These are phyloP conservation scores for Apodemus sylvaticus DNA, from an alignment of 2,113 vertebrate species.

Conservation along the genomic window DNA sequence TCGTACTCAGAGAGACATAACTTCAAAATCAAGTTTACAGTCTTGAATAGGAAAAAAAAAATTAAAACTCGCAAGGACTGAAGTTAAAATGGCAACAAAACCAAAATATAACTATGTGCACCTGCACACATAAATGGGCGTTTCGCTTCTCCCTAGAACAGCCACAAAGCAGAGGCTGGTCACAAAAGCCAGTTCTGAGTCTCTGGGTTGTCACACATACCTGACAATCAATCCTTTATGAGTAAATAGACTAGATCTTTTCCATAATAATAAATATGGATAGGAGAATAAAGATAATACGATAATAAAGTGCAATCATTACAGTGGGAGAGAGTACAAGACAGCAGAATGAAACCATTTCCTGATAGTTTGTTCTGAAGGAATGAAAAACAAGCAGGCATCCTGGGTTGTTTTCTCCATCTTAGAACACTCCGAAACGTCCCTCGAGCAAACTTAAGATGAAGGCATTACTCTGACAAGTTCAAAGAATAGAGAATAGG, in stretches of 20 bases:
- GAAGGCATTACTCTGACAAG: background rate
- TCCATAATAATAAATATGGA: background rate
- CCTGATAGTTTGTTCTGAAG: background rate
- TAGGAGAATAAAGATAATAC: background rate
- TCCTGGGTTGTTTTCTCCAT: background rate
- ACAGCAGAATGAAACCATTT: background rate
- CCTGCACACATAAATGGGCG: fast-evolving
- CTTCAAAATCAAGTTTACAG: background rate
- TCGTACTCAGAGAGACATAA: background rate
- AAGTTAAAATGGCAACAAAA: background rate
- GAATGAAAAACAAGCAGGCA: background rate
- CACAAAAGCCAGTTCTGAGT: background rate
- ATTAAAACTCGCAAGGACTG: background rate
- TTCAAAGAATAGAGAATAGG: background rate
- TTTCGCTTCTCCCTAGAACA: background rate
- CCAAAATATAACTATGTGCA: fast-evolving
- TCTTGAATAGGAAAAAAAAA: background rate
- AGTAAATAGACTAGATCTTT: background rate
- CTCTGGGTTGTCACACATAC: background rate
- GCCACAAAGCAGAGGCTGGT: background rate
- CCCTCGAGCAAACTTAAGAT: background rate
- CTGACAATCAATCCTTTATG: background rate
- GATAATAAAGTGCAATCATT: background rate
- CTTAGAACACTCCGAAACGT: background rate
- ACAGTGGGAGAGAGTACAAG: background rate